Conservation (phyloP, 1,140 invertebrate species). For the Heliothis virescens region DNA sequence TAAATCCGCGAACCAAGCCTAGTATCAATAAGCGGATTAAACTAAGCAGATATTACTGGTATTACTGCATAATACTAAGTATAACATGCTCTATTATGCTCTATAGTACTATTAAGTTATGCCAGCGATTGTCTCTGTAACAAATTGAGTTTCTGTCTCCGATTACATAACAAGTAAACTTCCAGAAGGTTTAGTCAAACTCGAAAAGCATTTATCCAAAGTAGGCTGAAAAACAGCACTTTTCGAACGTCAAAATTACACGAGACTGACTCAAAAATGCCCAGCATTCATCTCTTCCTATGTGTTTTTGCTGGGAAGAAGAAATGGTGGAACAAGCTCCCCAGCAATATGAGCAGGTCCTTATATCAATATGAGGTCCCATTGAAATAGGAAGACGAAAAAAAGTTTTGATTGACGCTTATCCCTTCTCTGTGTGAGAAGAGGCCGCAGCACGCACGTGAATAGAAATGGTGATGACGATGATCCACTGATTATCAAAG, state of each 20-base stretch:
- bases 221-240: background rate
- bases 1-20: no score
- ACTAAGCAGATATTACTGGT: no score
- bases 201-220: no score
- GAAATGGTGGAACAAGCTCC: background rate
- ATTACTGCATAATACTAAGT: background rate
- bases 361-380: background rate
- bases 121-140: background rate
- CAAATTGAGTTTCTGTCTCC: background rate
- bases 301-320: background rate
- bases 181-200: background rate
- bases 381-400: background rate
- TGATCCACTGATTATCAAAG: no score
- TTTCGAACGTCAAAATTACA: background rate
- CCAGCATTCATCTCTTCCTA: no score
- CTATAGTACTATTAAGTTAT: background rate
- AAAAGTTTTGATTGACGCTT: no score
- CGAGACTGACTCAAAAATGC: no score
- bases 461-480: no score
- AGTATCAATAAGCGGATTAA: no score
- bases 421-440: no score
- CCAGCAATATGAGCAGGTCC: no score
- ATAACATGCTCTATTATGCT: background rate
- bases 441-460: no score
- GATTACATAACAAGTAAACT: background rate